Evolutionary conservation across 1,140 invertebrate species (phyloP).

Genomic region (Rhizoglyphus robini): DNA sequence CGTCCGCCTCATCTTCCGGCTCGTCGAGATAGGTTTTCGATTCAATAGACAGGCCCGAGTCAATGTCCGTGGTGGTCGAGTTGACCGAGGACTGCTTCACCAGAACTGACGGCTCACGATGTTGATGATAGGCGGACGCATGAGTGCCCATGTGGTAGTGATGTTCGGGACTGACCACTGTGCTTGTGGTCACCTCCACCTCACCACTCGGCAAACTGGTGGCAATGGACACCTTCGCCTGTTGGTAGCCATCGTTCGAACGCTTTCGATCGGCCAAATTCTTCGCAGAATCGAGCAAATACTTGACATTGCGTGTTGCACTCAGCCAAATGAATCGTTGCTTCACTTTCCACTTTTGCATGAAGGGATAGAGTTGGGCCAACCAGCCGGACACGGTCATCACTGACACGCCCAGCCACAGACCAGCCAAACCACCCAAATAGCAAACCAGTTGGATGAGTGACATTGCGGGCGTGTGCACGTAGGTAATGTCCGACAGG

Average conservation of each 20-base stretch:
- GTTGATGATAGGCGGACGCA: not conserved
- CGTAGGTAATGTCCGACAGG: slow-evolving; percentile 14
- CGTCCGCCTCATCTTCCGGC: not conserved
- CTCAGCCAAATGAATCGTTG: slow-evolving; percentile 1
- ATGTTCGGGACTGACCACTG: not conserved
- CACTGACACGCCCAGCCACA: slow-evolving; percentile 18
- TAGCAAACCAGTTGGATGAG: slow-evolving; percentile 17
- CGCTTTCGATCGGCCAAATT: not conserved
- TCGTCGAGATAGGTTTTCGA: not conserved
- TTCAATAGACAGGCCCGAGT: not conserved
- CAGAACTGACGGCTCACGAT: not conserved
- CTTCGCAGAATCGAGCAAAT: not conserved
- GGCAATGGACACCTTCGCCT: not conserved
- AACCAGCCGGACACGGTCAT: slow-evolving; percentile 19
- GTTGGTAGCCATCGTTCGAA: not conserved
- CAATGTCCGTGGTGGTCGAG: slow-evolving; percentile 3
- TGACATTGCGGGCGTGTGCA: slow-evolving; percentile 19
- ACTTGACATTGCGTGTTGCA: not conserved
- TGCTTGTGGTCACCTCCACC: not conserved
- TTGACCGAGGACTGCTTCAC: not conserved
- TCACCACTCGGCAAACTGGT: not conserved
- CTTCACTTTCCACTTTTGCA: slow-evolving; percentile 15
- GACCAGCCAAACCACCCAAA: slow-evolving; percentile 18
- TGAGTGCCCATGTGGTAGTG: not conserved
- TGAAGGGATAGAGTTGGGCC: slow-evolving; percentile 19